Evolutionary conservation across 1,140 invertebrate species (phyloP), one percentile per base, ranked within the genome.

Genomic region (Megathymus violae): DNA sequence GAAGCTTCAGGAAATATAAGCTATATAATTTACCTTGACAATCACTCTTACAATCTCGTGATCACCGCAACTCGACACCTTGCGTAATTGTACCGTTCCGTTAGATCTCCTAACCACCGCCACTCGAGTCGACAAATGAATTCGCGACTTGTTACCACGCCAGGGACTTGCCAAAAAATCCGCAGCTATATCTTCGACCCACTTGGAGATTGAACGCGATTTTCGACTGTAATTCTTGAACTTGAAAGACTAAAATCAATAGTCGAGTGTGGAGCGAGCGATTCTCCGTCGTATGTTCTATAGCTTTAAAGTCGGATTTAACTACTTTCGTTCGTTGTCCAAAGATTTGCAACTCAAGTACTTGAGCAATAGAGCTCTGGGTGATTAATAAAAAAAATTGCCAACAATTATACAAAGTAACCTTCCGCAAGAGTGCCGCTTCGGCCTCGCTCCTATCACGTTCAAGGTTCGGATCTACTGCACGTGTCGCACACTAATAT

Each of bases 371-470:
- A 16, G 47, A 36, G 17, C 15, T 11, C 34, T 36, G 10, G 34
- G 34, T 36, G 34, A 36, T 36, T 36, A 36, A 36, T 36, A 43
- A 43, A 43, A 16, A 56, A 27, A 14, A 58, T 58, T 41, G 38
- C 52, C 52, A 31, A 27, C 19, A 13, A 43, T 56, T 56, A 56
- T 44, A 50, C 67, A 65, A 65, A 41, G 65, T 66, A 82, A 82
- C 82, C 82, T 85, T 85, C 82, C 69, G 70, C 64, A 70, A 74
- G 66, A 71, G 31, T 62, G 47, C 47, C 60, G 60, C 27, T 51
- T 14, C 62, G 77, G 60, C 84, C 84, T 87, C 76, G 82, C 64
- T 67, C 31, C 75, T 87, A 79, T 74, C 79, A 81, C 76, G 76
- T 78, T 84, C 84, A 87, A 82, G 84, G 84, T 84, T 85, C 64